Base-by-base conservation (phyloP, 1,140 invertebrate genomes). In the Drosophila busckii region DNA sequence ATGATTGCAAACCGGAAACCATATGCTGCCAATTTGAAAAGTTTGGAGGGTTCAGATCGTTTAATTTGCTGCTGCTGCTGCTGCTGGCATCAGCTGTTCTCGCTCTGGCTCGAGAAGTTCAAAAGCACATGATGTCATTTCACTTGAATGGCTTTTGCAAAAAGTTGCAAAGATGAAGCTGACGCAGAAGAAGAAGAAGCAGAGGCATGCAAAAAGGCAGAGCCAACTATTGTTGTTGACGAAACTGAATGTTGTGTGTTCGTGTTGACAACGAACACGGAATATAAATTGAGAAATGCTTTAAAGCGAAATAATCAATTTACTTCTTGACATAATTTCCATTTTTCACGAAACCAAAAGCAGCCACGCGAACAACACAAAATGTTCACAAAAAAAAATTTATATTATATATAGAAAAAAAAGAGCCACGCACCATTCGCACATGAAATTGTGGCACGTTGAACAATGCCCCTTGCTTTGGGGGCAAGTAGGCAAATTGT, bases 291-390 rank as follows among this genome's bases (percentile, higher is more conserved):
- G 78, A 85, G 85, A 83, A 86, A 76, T 84, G 73, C 73, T 85
- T 84, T 84, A 84, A 85, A 85, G 84, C 84, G 78, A 84, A 86
- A 84, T 85, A 86, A 86, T 86, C 84, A 86, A 86, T 86, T 86
- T 86, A 84, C 83, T 84, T 85, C 70, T 76, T 86, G 84, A 86
- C 84, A 86, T 84, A 85, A 86, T 86, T 86, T 86, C 84, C 73
- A 86, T 86, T 86, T 86, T 86, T 86, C 84, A 86, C 65, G 75
- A 80, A 82, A 71, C 69, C 69, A 49, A 73, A 52, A 44, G 71
- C 73, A 78, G 58, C 62, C 67, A 78, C 55, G 50, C 58, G 75
- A 64, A 32, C 46, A 8, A 26, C 19, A 50, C 29, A 63, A 63
- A 78, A 59, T 63, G 67, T 44, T 22, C 50, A 8, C 41, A 42